phyloP scores from a whole-genome alignment of 2,888 invertebrate species.

The Graphium colonna region DNA sequence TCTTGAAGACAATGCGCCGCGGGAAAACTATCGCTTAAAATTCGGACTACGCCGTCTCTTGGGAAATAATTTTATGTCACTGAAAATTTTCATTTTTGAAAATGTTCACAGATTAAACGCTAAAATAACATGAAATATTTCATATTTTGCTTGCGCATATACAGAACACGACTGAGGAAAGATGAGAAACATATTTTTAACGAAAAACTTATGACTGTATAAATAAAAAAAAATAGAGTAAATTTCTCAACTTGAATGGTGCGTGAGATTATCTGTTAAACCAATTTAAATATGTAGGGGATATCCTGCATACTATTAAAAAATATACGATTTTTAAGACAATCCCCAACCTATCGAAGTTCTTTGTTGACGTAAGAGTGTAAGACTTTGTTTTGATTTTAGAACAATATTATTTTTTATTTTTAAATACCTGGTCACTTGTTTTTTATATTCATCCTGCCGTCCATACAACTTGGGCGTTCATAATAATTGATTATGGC shows the following conservation, averaged over 20 bases:
- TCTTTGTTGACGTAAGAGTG: too few species aligned
- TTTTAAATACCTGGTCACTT: too few species aligned
- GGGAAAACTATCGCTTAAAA: neutral
- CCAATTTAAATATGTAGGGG: too few species aligned
- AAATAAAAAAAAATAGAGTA: neutral
- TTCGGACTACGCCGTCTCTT: neutral
- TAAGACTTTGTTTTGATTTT: too few species aligned
- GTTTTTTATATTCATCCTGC: too few species aligned
- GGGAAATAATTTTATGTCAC: neutral
- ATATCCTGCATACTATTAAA: too few species aligned
- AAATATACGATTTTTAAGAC: too few species aligned
- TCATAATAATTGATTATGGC: too few species aligned
- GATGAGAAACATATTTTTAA: neutral
- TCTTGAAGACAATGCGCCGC: conserved; percentile 18
- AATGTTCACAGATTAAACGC: neutral
- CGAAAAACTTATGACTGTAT: neutral
- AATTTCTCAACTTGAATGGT: neutral
- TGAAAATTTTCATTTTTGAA: neutral
- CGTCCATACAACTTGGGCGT: too few species aligned
- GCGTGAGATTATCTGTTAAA: neutral
- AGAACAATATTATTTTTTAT: too few species aligned
- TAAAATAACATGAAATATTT: neutral
- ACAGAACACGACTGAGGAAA: neutral
- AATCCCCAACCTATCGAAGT: too few species aligned
- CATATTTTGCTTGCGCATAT: neutral